phyloP scores from a whole-genome alignment of 1,140 invertebrate species.

The Drosophila oshimai region DNA sequence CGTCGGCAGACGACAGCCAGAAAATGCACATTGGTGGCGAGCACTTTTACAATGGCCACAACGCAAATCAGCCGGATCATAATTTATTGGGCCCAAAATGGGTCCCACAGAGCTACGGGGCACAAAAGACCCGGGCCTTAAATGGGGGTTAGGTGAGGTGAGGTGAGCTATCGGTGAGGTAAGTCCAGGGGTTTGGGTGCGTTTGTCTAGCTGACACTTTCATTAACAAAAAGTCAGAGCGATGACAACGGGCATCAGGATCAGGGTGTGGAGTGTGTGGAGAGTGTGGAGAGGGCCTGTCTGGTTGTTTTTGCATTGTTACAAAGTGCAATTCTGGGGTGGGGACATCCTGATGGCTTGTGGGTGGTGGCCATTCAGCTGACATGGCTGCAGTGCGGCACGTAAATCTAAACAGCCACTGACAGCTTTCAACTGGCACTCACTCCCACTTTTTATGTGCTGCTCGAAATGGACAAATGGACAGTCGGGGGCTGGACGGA shows the following conservation, averaged over 20 bases:
- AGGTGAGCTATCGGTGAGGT: slow-evolving; percentile 9
- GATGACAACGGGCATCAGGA: slow-evolving; percentile 60
- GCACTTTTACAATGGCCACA: slow-evolving; percentile 30
- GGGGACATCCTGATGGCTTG: neutral
- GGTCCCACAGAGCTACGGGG: neutral
- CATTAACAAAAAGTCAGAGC: slow-evolving; percentile 79
- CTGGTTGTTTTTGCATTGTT: slow-evolving; percentile 69
- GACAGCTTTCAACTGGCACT: slow-evolving; percentile 69
- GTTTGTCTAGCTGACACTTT: slow-evolving; percentile 79
- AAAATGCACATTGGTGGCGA: slow-evolving; percentile 5
- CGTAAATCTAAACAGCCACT: slow-evolving; percentile 79
- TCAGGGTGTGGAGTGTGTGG: neutral
- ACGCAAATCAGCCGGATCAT: slow-evolving; percentile 72
- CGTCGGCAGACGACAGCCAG: neutral
- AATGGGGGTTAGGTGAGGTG: neutral
- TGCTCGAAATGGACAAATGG: slow-evolving; percentile 45
- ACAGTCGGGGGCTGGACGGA: neutral
- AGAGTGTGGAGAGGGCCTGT: slow-evolving; percentile 10
- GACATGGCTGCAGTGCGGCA: slow-evolving; percentile 75
- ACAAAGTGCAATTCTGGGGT: slow-evolving; percentile 57
- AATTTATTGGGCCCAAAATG: slow-evolving; percentile 70
- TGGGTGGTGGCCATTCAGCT: slow-evolving; percentile 48
- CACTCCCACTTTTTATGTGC: slow-evolving; percentile 53
- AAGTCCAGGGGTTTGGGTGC: slow-evolving; percentile 15
- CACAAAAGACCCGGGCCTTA: neutral